phyloP scores from a whole-genome alignment of 2,113 vertebrate genomes.

The Cavia porcellus region DNA sequence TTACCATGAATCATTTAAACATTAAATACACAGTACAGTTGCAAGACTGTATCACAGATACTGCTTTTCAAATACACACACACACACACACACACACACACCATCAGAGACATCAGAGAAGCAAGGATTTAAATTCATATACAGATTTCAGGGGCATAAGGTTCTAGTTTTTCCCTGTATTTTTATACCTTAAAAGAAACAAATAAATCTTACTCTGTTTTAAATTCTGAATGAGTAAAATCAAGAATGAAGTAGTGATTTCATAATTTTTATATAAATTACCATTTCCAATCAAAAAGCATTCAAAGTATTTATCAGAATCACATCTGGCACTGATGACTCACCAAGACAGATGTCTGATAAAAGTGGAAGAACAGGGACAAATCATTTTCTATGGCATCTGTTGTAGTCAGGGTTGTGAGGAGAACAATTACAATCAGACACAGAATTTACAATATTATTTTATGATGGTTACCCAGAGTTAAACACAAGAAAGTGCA shows the following conservation, averaged over 20 bases:
- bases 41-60: not conserved
- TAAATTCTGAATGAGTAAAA: conserved; percentile 58
- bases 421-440: too few relatives aligned
- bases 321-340: conserved; percentile 76
- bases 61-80: not conserved
- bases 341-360: conserved; percentile 71
- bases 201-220: conserved; percentile 6
- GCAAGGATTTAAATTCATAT: not conserved
- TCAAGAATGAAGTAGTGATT: conserved; percentile 62
- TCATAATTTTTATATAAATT: conserved; percentile 61
- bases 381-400: conserved; percentile 84
- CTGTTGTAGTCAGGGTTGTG: too few relatives aligned
- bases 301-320: conserved; percentile 75
- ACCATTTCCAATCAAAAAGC: conserved; percentile 63
- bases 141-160: not conserved
- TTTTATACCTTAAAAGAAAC: not conserved
- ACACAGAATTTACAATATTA: too few relatives aligned
- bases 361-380: conserved; percentile 64
- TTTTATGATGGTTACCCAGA: too few relatives aligned
- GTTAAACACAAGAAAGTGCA: too few relatives aligned
- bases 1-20: not conserved
- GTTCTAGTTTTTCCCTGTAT: not conserved
- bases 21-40: not conserved
- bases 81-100: too few relatives aligned
- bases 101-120: not conserved